phyloP scores from a whole-genome alignment of 1,140 invertebrate species.

The Aricia agestis region DNA sequence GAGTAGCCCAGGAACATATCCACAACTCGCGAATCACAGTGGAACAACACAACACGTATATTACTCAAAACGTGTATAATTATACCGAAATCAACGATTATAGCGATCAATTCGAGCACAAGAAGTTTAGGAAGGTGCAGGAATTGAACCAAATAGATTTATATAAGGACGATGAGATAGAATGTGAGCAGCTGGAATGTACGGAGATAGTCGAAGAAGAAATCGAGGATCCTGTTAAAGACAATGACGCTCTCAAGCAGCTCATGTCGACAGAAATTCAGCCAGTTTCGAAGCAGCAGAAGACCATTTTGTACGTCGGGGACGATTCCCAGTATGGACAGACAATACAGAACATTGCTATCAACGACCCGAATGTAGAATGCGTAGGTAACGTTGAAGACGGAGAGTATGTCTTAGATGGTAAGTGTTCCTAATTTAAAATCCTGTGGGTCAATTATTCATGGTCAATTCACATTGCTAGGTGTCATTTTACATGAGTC shows the following conservation, averaged over 20 bases:
- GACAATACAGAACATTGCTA: slow-evolving; percentile 60
- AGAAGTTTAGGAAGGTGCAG: slow-evolving; percentile 42
- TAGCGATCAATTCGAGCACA: slow-evolving; percentile 43
- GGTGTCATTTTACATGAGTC: no score
- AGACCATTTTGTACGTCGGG: slow-evolving; percentile 58
- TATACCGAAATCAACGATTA: slow-evolving; percentile 38
- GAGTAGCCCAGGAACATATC: slow-evolving; percentile 35
- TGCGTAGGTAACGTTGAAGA: slow-evolving; percentile 38
- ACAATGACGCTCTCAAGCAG: slow-evolving; percentile 58
- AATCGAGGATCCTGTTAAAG: slow-evolving; percentile 41
- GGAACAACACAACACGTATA: slow-evolving; percentile 55
- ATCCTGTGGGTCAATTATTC: background rate
- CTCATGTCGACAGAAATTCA: slow-evolving; percentile 61
- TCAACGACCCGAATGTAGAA: slow-evolving; percentile 49
- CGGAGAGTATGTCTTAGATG: slow-evolving; percentile 38
- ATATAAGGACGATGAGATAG: slow-evolving; percentile 52
- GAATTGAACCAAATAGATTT: slow-evolving; percentile 33
- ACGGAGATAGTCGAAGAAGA: slow-evolving; percentile 51
- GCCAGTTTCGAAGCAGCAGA: slow-evolving; percentile 47
- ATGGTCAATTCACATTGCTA: no score
- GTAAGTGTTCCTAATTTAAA: slow-evolving; percentile 38
- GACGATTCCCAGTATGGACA: slow-evolving; percentile 50
- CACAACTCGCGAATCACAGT: slow-evolving; percentile 49
- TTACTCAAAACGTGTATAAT: slow-evolving; percentile 59
- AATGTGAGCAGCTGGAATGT: slow-evolving; percentile 46